Conservation (phyloP, 1,140 invertebrate species). For the Sycobia sp. region DNA sequence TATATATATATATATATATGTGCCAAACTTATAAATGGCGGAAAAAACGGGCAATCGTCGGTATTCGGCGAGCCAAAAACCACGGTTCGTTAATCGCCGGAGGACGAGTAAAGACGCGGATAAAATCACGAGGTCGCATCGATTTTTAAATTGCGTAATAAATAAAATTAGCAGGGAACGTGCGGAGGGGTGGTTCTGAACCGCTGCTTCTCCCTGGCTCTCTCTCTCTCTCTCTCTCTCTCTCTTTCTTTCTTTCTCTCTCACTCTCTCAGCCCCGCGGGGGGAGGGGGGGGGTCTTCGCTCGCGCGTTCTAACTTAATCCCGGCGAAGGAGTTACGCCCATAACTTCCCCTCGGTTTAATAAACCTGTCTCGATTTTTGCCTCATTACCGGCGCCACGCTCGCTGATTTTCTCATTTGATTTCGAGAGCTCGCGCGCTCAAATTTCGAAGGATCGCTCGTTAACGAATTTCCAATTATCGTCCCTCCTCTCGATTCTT, state of each 20-base stretch:
- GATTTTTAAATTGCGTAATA: constrained; percentile 61
- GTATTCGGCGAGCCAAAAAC: no score
- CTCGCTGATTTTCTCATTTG: constrained; percentile 51
- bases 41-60: no score
- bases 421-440: constrained; percentile 39
- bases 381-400: constrained; percentile 51
- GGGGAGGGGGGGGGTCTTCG: constrained; percentile 11
- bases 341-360: constrained; percentile 54
- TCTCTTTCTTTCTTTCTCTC: background rate
- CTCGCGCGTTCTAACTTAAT: constrained; percentile 53
- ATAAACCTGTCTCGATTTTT: constrained; percentile 61
- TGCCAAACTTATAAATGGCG: no score
- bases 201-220: background rate
- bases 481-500: background rate
- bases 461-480: background rate
- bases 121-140: constrained; percentile 42
- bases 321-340: constrained; percentile 34
- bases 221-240: background rate
- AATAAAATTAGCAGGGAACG: constrained; percentile 58
- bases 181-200: constrained; percentile 43
- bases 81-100: constrained; percentile 38
- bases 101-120: constrained; percentile 19
- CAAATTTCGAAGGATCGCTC: no score
- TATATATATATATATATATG: no score
- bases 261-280: background rate